Conservation (phyloP, 2,797 vertebrate species). For the Enteromius afrohamiltoni region DNA sequence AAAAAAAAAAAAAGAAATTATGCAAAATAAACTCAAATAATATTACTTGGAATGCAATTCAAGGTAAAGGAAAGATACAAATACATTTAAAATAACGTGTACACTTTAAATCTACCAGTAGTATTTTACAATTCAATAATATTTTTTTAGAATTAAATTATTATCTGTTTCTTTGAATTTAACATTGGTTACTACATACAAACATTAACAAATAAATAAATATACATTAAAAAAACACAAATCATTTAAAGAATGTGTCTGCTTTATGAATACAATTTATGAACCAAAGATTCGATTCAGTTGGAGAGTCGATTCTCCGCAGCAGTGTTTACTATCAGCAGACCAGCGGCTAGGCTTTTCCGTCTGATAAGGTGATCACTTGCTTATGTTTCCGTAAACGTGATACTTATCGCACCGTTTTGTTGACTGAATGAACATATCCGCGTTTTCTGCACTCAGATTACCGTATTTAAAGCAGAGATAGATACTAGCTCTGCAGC, state of each 20-base stretch:
- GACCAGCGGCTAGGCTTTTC: constrained; percentile 21
- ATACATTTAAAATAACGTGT: neutral
- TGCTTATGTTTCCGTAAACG: neutral
- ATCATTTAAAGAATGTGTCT: neutral
- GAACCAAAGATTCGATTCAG: constrained; percentile 36
- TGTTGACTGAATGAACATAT: neutral
- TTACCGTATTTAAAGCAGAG: neutral
- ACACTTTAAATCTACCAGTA: neutral
- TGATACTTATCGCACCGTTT: neutral
- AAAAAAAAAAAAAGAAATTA: neutral
- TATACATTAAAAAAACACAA: neutral
- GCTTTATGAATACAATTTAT: neutral
- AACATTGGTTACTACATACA: neutral
- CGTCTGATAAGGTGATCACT: constrained; percentile 48
- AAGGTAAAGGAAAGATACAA: neutral
- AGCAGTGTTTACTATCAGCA: constrained; percentile 54
- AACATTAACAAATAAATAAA: neutral
- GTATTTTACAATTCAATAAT: neutral
- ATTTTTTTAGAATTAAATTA: neutral
- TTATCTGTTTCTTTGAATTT: neutral
- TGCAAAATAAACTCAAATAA: neutral
- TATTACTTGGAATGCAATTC: neutral
- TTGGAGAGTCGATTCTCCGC: constrained; percentile 50
- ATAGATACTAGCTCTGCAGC: neutral
- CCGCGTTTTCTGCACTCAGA: neutral